phyloP scores from a whole-genome alignment of 2,888 invertebrate species.

The Laothoe populi region DNA sequence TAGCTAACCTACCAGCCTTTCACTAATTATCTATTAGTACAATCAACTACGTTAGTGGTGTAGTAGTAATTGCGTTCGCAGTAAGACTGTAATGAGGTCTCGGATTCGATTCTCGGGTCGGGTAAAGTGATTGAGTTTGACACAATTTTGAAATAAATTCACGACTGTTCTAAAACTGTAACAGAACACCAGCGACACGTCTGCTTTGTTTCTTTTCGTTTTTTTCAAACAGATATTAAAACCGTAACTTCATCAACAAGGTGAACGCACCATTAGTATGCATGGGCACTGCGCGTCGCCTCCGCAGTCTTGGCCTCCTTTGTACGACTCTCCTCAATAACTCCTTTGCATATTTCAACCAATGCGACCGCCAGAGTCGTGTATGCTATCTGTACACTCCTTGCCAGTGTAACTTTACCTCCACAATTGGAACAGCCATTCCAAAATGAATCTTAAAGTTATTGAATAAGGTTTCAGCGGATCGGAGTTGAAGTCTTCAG shows the following conservation, averaged over 20 bases:
- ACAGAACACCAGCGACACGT: too few species aligned
- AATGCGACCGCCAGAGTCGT: slow-evolving; percentile 69
- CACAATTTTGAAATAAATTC: too few species aligned
- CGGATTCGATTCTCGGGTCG: too few species aligned
- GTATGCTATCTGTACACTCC: slow-evolving; percentile 76
- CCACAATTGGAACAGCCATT: slow-evolving; percentile 27
- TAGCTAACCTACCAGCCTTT: too few species aligned
- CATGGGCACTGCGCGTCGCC: slow-evolving; percentile 60
- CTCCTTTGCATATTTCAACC: slow-evolving; percentile 81
- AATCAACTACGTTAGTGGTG: too few species aligned
- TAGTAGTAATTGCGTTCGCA: too few species aligned
- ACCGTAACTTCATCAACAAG: slow-evolving; percentile 37
- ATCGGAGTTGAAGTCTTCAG: background rate
- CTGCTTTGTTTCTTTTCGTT: too few species aligned
- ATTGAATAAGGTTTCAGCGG: background rate
- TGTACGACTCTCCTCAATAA: slow-evolving; percentile 78
- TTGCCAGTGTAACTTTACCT: slow-evolving; percentile 47
- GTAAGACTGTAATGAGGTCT: too few species aligned
- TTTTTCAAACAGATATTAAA: too few species aligned
- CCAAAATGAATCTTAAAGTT: slow-evolving; percentile 41
- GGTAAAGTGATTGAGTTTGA: too few species aligned
- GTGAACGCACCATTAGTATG: slow-evolving; percentile 59
- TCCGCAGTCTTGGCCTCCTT: slow-evolving; percentile 77
- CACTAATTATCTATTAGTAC: too few species aligned
- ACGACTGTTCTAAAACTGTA: too few species aligned